These are phyloP conservation scores for Epirrhoe alternata DNA, from an alignment of 2,888 invertebrate species.

Conservation along the genomic window DNA sequence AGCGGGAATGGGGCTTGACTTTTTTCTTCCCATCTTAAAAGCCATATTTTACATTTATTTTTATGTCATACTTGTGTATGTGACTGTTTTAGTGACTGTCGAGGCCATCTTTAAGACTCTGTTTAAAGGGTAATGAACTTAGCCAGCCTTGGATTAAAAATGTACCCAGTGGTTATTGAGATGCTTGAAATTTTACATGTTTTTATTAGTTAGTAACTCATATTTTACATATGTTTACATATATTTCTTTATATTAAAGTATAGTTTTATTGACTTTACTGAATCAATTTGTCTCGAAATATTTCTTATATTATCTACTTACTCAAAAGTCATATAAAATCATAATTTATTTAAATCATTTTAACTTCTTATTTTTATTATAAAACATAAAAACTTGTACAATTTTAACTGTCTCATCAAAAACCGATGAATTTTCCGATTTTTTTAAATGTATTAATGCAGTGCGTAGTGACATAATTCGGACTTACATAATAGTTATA, in stretches of 20 bases:
- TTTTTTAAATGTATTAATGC: conserved; percentile 42
- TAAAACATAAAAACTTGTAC: conserved; percentile 5
- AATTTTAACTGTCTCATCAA: conserved; percentile 17
- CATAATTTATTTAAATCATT: background rate
- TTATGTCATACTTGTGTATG: conserved; percentile 37
- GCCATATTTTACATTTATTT: conserved; percentile 44
- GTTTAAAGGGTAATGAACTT: conserved; percentile 6
- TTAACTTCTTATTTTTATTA: background rate
- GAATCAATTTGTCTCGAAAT: background rate
- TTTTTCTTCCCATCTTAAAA: conserved; percentile 48
- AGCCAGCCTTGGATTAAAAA: conserved; percentile 17
- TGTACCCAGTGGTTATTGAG: conserved; percentile 26
- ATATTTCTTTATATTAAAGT: background rate
- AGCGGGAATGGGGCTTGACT: conserved; percentile 57
- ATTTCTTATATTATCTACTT: conserved; percentile 1
- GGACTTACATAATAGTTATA: conserved; percentile 57
- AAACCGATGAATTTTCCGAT: conserved; percentile 12
- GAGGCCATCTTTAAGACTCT: conserved; percentile 22
- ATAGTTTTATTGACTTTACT: background rate
- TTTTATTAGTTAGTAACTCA: background rate
- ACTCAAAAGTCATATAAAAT: background rate
- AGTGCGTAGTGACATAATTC: conserved; percentile 70
- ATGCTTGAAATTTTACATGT: conserved; percentile 21
- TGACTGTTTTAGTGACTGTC: conserved; percentile 19
- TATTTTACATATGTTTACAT: conserved; percentile 3